phyloP scores from a whole-genome alignment of 2,113 vertebrate genomes.

The Panthera uncia region DNA sequence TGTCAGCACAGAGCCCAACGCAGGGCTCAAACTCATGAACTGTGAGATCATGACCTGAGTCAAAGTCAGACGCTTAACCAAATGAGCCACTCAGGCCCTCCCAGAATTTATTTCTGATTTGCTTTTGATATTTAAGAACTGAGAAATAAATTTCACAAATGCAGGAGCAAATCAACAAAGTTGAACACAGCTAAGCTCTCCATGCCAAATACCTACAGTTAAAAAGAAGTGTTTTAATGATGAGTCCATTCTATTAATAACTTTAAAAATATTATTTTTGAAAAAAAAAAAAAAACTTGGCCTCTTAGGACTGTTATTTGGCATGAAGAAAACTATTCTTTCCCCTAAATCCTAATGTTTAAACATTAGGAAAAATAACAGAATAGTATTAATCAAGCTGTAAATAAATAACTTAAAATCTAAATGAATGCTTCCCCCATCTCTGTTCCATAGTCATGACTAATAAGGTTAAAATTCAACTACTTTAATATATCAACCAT shows the following conservation, averaged over 20 bases:
- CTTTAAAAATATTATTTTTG: slow-evolving; percentile 8
- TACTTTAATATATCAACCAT: not conserved
- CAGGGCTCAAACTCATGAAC: no score
- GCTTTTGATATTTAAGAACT: not conserved
- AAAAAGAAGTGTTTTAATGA: not conserved
- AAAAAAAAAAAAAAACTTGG: not conserved
- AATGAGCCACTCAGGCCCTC: no score
- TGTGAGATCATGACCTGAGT: no score
- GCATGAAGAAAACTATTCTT: not conserved
- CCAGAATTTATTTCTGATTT: not conserved
- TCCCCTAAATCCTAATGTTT: not conserved
- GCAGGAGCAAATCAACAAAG: not conserved
- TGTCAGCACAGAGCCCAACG: no score
- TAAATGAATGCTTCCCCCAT: not conserved
- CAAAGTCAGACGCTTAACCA: no score
- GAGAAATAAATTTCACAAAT: not conserved
- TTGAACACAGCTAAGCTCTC: not conserved
- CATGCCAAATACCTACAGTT: not conserved
- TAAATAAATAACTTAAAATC: not conserved
- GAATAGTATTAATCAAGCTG: not conserved
- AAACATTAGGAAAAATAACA: not conserved
- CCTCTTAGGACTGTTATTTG: not conserved
- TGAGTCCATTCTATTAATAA: not conserved
- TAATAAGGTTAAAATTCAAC: not conserved
- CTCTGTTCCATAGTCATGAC: not conserved